A percentile compares a stretch with the other conserved stretches of the same genome.
These are phyloP conservation scores for Molossus alvarezi DNA, from an alignment of 2,797 vertebrate genomes.

Conservation along the genomic window DNA sequence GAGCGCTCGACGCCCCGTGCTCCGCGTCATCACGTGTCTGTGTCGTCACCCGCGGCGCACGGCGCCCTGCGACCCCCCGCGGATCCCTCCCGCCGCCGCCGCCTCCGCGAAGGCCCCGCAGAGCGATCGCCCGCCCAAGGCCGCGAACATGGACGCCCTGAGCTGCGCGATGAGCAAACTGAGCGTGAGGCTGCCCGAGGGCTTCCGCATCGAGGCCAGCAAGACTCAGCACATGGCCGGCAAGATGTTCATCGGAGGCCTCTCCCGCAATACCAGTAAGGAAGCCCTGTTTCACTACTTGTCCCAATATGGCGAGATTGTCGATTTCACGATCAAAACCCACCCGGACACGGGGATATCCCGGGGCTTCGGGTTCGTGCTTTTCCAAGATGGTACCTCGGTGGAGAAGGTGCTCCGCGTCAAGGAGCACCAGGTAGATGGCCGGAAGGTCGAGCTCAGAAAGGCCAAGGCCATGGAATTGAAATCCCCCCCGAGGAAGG, in stretches of 20 bases:
- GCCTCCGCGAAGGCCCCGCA: background rate
- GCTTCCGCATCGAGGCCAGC: background rate
- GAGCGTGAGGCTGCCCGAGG: background rate
- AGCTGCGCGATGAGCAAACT: background rate
- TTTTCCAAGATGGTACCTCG: constrained; percentile 91
- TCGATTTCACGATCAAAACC: constrained; percentile 93
- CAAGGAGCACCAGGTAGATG: constrained; percentile 92
- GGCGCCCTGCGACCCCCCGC: too few relatives aligned
- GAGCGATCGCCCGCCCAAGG: too few relatives aligned
- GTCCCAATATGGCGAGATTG: constrained; percentile 91
- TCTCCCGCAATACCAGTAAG: constrained; percentile 92
- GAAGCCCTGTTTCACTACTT: constrained; percentile 91
- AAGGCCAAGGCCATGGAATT: constrained; percentile 91
- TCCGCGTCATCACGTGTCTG: too few relatives aligned
- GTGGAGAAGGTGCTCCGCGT: constrained; percentile 92
- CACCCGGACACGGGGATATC: constrained; percentile 90
- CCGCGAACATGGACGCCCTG: background rate
- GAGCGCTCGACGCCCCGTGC: too few relatives aligned
- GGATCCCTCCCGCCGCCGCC: too few relatives aligned
- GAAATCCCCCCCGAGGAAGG: constrained; percentile 91
- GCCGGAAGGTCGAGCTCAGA: constrained; percentile 92
- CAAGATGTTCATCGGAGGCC: constrained; percentile 93
- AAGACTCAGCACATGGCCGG: constrained; percentile 55
- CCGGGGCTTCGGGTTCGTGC: constrained; percentile 92
- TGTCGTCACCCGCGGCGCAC: too few relatives aligned